Conservation (phyloP, 2,113 vertebrate species). For the Oenanthe melanoleuca region DNA sequence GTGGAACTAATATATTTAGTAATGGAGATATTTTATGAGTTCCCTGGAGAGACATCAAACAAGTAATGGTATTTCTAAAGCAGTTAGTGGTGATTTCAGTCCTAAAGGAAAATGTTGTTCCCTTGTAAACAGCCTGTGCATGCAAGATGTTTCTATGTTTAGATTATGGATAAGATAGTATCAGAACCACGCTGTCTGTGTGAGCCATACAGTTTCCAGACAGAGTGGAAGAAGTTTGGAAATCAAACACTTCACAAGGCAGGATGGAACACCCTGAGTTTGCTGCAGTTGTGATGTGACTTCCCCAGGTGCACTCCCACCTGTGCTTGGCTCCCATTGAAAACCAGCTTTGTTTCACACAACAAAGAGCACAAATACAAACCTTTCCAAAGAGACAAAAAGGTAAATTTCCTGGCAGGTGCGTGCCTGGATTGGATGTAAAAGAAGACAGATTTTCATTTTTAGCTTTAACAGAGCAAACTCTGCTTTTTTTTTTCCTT, state of each 20-base stretch:
- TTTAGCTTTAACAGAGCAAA: background rate
- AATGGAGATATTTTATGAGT: background rate
- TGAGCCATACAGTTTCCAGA: background rate
- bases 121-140: background rate
- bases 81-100: background rate
- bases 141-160: background rate
- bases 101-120: background rate
- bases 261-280: background rate
- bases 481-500: background rate
- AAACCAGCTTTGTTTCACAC: background rate
- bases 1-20: background rate
- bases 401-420: background rate
- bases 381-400: background rate
- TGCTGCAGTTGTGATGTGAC: background rate
- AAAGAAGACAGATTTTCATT: background rate
- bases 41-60: background rate
- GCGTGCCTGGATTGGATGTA: background rate
- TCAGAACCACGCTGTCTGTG: background rate
- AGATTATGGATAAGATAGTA: background rate
- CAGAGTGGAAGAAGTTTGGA: background rate
- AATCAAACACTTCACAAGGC: background rate
- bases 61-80: background rate
- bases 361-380: background rate
- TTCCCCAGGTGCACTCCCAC: accelerated
- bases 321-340: background rate